Evolutionary conservation across 2,113 vertebrate species (phyloP), one percentile per base, ranked within the genome.

Genomic region (Eptatretus burgeri): DNA sequence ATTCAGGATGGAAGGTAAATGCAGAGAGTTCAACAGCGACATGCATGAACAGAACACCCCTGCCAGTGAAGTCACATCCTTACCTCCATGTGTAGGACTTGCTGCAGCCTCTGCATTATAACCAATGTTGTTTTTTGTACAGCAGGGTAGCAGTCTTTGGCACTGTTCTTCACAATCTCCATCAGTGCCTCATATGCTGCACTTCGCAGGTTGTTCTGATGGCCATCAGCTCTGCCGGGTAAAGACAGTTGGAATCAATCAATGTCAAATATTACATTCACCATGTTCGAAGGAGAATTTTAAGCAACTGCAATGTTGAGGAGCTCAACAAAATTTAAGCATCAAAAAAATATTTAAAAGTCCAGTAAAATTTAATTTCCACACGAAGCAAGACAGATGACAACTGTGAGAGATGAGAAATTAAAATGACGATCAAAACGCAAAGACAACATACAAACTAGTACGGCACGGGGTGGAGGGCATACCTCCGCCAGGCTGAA

Each of bases 81-180:
- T 66, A 95, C 91, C 85, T 98, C 91, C 91, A 98, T 98, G 76
- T 98, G 91, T 41, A 98, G 79, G 70, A 98, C 91, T 76, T 91
- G 91, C 74, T 94, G 85, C 62, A 98, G 79, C 16, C 91, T 68
- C 68, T 98, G 87, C 91, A 98, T 98, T 67, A 98, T 96, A 71
- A 98, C 91, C 72, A 98, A 74, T 0, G 89, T 98, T 17, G 88
- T 98, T 66, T 96, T 98, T 70, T 98, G 91, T 13, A 98, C 91
- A 0, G 91, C 91, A 1, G 91, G 91, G 65, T 98, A 98, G 69
- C 91, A 98, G 67, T 98, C 91, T 73, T 98, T 94, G 63, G 89
- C 91, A 66, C 91, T 98, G 75, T 98, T 98, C 74, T 96, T 98
- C 64, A 98, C 91, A 4, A 98, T 96, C 76, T 96, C 89, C 91